Percentiles rank a stretch among this genome's conserved stretches.
phyloP scores from a whole-genome alignment of 1,140 invertebrate genomes.

The Listronotus bonariensis region DNA sequence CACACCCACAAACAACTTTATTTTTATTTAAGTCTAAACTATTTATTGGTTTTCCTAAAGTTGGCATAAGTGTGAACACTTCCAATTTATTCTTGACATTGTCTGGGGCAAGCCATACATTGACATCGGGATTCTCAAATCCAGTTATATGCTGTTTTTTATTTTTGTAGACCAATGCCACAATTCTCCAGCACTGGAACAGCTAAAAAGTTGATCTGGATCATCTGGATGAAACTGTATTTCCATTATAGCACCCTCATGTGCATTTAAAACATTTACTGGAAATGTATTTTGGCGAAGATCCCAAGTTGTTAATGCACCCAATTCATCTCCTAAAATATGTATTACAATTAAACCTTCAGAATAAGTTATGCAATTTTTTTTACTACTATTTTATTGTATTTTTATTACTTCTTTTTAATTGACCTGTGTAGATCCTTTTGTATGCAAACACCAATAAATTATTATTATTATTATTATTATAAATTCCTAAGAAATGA shows the following conservation, averaged over 20 bases:
- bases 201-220: conserved; percentile 81
- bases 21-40: conserved; percentile 75
- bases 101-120: conserved; percentile 69
- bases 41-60: conserved; percentile 76
- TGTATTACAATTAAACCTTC: too few relatives aligned
- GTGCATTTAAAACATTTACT: conserved; percentile 78
- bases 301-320: conserved; percentile 86
- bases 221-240: conserved; percentile 82
- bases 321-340: conserved; percentile 37
- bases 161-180: conserved; percentile 75
- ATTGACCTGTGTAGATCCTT: too few relatives aligned
- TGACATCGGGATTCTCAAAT: conserved; percentile 55
- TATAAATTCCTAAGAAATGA: not conserved
- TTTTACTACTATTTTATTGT: too few relatives aligned
- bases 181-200: conserved; percentile 77
- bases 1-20: conserved; percentile 76
- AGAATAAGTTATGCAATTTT: too few relatives aligned
- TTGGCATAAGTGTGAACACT: conserved; percentile 71
- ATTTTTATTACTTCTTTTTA: too few relatives aligned
- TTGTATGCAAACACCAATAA: too few relatives aligned
- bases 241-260: conserved; percentile 75
- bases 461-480: conserved; percentile 1
- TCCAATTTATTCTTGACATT: conserved; percentile 71
- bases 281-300: conserved; percentile 79
- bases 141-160: conserved; percentile 30